Evolutionary conservation across 2,888 invertebrate genomes (phyloP).

Genomic region (Pyrocoelia pectoralis): DNA sequence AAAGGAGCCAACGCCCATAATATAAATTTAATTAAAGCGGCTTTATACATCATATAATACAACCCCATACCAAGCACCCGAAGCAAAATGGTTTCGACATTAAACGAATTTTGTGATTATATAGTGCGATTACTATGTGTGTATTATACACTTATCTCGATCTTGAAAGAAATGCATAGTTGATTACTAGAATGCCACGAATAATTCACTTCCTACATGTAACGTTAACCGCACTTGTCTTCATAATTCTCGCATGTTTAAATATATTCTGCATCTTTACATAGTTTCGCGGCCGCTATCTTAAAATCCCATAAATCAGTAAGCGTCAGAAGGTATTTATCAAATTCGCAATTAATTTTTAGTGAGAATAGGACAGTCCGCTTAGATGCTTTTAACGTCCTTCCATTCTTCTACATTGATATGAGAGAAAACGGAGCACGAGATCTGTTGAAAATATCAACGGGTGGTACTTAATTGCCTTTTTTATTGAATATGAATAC

Average conservation of each 20-base stretch:
- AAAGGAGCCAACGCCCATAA: constrained; percentile 41
- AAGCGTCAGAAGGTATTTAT: no score
- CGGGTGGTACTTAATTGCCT: constrained; percentile 17
- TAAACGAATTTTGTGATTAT: constrained; percentile 32
- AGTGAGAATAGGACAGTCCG: no score
- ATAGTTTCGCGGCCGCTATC: neutral
- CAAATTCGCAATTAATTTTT: no score
- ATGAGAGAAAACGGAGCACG: neutral
- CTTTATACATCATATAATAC: constrained; percentile 45
- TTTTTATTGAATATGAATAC: constrained; percentile 10
- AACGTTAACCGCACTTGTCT: constrained; percentile 5
- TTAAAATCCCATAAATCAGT: neutral
- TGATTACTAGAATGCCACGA: constrained; percentile 25
- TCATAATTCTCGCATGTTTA: constrained; percentile 14
- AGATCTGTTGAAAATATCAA: neutral
- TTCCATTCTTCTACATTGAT: no score
- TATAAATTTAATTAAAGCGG: constrained; percentile 47
- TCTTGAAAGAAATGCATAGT: constrained; percentile 25
- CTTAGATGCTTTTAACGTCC: no score
- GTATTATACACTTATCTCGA: constrained; percentile 31
- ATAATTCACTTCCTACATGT: constrained; percentile 26
- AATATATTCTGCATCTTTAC: neutral
- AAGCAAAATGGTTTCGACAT: constrained; percentile 30
- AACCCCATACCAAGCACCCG: constrained; percentile 45
- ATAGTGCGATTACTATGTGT: constrained; percentile 30